Percentiles rank a stretch among this genome's conserved stretches.
These are phyloP conservation scores for Labia minor DNA, from an alignment of 2,888 invertebrate species.

Conservation along the genomic window DNA sequence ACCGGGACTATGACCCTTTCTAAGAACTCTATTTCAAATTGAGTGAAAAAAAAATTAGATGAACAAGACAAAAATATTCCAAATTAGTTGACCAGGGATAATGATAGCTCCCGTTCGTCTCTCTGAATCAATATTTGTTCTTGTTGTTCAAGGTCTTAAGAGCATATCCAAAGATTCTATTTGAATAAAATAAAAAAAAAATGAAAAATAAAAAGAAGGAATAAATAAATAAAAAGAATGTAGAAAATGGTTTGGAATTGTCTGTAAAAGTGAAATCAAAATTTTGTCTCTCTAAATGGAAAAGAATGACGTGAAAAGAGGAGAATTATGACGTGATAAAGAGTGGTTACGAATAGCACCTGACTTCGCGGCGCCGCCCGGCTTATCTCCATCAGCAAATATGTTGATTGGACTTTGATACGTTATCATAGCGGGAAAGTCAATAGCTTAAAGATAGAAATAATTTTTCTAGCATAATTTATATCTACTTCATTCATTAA, in stretches of 20 bases:
- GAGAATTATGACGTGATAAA: neutral
- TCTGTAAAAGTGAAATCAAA: too few relatives aligned
- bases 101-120: neutral
- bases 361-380: neutral
- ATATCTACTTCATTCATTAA: neutral
- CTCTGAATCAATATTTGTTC: constrained; percentile 4
- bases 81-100: neutral
- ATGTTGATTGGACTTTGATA: constrained; percentile 1
- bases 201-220: too few relatives aligned
- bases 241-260: too few relatives aligned
- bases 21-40: neutral
- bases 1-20: neutral
- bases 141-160: neutral
- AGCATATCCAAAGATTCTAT: too few relatives aligned
- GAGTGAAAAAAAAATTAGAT: neutral
- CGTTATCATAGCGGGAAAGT: constrained; percentile 13
- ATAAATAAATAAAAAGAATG: too few relatives aligned
- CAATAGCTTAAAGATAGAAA: neutral
- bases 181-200: too few relatives aligned
- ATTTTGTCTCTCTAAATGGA: too few relatives aligned
- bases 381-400: neutral
- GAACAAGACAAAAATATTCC: too few relatives aligned
- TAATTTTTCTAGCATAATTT: neutral
- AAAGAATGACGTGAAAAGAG: too few relatives aligned
- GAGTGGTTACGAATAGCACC: neutral